A percentile compares a stretch with the other conserved stretches of the same genome.
phyloP scores from a whole-genome alignment of 2,888 invertebrate genomes.

The Sericinus montela region DNA sequence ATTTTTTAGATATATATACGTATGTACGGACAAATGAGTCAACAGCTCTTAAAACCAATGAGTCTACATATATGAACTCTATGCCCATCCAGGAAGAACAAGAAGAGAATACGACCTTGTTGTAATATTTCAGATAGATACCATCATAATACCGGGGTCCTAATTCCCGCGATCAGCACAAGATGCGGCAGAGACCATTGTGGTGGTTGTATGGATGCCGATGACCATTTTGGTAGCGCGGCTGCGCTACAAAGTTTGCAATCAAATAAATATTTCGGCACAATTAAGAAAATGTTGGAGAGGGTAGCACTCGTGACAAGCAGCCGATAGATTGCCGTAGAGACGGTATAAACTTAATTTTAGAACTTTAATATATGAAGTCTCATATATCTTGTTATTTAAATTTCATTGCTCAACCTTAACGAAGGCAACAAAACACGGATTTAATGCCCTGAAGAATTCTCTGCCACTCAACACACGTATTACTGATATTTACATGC shows the following conservation, averaged over 20 bases:
- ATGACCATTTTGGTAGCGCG: constrained; percentile 76
- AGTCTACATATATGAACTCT: no score
- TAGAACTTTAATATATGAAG: no score
- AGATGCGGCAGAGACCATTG: constrained; percentile 54
- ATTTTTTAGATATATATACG: no score
- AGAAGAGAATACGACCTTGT: background rate
- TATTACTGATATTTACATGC: no score
- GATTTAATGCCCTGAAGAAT: no score
- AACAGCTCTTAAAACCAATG: no score
- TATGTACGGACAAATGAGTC: no score
- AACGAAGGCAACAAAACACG: no score
- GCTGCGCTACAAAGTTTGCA: constrained; percentile 71
- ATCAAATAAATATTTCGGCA: constrained; percentile 80
- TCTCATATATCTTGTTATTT: no score
- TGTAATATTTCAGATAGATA: background rate
- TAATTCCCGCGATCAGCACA: constrained; percentile 42
- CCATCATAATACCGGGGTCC: constrained; percentile 40
- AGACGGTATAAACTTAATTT: constrained; percentile 33
- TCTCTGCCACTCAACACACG: no score
- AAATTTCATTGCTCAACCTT: no score
- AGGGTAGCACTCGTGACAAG: constrained; percentile 76
- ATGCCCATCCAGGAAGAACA: background rate
- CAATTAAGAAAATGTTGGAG: constrained; percentile 78
- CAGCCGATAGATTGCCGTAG: constrained; percentile 49
- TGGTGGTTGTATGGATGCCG: constrained; percentile 63